Base-by-base conservation (phyloP, 1,140 invertebrate genomes). In the Pseudobourletiella spinata region DNA sequence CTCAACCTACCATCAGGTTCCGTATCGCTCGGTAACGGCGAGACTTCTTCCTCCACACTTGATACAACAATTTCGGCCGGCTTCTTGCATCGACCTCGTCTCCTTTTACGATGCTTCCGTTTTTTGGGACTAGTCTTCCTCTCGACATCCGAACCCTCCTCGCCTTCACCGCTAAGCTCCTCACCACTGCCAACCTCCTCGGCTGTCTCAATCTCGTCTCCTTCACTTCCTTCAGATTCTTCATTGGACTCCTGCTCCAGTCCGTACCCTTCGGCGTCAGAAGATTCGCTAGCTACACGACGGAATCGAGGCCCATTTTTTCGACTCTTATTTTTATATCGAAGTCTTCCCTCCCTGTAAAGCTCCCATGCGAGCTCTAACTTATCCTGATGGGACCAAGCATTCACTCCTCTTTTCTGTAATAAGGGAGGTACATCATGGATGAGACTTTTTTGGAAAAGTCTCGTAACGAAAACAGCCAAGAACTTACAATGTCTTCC, bases 1-100 rank as follows among this genome's bases (percentile, higher is more conserved):
- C n/a, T n/a, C n/a, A n/a, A n/a, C 35, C 26, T 18, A 64, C 57
- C 65, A 51, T 67, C 65, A 16, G 62, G 42, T 25, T 67, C 65
- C 2, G 50, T 46, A 57, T 66, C 61, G 29, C 25, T 56, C 0
- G 50, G 57, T 30, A 50, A 64, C 16, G 48, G 22, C 3, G 48
- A 48, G 2, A 35, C 2, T 4, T 39, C 46, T 2, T 60, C 58
- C 4, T 51, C 48, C 15, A 26, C 48, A 6, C 3, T 24, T 11
- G 28, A 8, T 11, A 51, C 48, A 8, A n/a, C 24, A 6, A 51
- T 26, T 25, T 51, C 48, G 15, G 48, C 6, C 14, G 48, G 48
- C n/a, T 24, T 24, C 32, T 39, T 39, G 32, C 32, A 39, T 8
- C n/a, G n/a, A 11, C 8, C 8, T 39, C n/a, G 8, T 39, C n/a